Base-by-base conservation (phyloP, 2,113 vertebrate genomes). In the Misgurnus anguillicaudatus region DNA sequence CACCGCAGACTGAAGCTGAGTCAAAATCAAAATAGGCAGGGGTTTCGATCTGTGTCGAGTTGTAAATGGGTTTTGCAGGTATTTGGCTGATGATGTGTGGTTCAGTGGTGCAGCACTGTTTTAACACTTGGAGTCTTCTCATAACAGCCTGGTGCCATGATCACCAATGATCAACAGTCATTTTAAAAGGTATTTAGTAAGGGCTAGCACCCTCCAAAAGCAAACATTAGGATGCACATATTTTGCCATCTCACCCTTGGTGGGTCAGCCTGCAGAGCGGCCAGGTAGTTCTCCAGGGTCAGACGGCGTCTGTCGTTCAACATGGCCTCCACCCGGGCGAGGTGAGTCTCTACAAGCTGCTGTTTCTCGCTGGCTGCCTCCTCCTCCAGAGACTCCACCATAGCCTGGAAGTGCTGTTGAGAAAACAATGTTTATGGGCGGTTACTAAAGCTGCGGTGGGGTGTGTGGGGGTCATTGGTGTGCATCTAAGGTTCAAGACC, bases 331-430 rank as follows among this genome's bases (percentile, higher is more conserved):
- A 99, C 98, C 0, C 97, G 94, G 24, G 96, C 98, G 68, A 99
- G 89, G 89, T 99, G 98, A 48, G 98, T 99, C 84, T 98, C 98
- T 82, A 98, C 97, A 48, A 99, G 93, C 92, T 98, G 97, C 90
- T 98, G 97, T 88, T 98, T 98, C 91, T 99, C 97, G 0, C 96
- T 97, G 4, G 98, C 98, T 19, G 96, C 96, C 84, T 99, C 97
- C 79, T 99, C 96, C 90, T 99, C 98, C 71, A 99, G 92, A 8
- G 97, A 96, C 87, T 98, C 97, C 70, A 98, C 95, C 94, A 97
- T 97, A 0, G 95, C 94, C 86, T 98, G 96, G 92, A 98, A 99
- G 88, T 98, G 96, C 97, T 99, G 61, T 6, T 66, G 21, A n/a
- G 8, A 69, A 0, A 63, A 55, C 9, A 21, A 75, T n/a, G 11